phyloP scores from a whole-genome alignment of 1,140 invertebrate species.

The Telenomus remus region DNA sequence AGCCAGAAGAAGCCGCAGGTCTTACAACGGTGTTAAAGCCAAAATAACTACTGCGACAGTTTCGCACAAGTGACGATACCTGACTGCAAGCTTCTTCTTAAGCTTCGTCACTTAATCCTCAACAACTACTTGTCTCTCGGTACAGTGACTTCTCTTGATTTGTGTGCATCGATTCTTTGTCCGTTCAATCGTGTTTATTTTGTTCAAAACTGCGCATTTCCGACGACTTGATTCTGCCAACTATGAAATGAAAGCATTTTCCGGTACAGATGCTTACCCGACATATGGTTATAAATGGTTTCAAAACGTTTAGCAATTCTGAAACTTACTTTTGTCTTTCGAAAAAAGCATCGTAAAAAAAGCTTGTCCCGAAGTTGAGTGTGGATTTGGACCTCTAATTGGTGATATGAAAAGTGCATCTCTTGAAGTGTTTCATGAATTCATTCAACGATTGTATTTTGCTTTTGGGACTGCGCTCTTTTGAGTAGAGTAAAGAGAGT shows the following conservation, averaged over 20 bases:
- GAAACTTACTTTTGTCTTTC: too few species aligned
- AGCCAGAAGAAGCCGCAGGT: conserved; percentile 37
- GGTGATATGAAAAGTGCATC: too few species aligned
- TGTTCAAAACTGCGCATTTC: background rate
- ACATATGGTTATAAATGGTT: too few species aligned
- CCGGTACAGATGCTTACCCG: too few species aligned
- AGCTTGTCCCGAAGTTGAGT: too few species aligned
- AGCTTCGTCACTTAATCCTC: conserved; percentile 49
- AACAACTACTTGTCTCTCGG: conserved; percentile 46
- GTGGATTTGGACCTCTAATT: too few species aligned
- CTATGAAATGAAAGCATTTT: too few species aligned
- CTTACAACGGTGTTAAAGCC: conserved; percentile 36
- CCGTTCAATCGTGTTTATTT: background rate
- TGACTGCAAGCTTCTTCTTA: conserved; percentile 23
- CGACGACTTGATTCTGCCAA: too few species aligned
- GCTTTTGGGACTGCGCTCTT: conserved; percentile 32
- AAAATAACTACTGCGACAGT: conserved; percentile 41
- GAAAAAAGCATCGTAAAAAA: too few species aligned
- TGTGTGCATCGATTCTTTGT: conserved; percentile 12
- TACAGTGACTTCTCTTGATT: conserved; percentile 33
- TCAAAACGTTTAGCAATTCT: background rate
- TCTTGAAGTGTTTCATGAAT: conserved; percentile 25
- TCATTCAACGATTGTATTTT: conserved; percentile 35
- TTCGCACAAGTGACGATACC: conserved; percentile 45
- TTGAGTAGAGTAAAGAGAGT: conserved; percentile 28